A percentile compares a stretch with the other conserved stretches of the same genome.
These are phyloP conservation scores for Siniperca scherzeri DNA, from an alignment of 2,797 vertebrate species.

Conservation along the genomic window DNA sequence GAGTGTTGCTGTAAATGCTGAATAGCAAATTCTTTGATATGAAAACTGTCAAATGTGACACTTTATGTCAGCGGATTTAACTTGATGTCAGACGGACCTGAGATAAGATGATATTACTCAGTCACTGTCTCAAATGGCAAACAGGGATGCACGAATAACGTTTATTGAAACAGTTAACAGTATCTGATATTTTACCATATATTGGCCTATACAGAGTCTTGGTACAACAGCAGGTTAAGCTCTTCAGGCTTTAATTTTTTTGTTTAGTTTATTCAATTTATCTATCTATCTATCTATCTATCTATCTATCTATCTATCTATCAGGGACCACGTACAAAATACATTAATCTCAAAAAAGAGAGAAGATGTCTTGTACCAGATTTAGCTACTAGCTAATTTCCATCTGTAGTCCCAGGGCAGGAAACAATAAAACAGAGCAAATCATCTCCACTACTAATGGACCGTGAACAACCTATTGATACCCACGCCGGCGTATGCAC, in stretches of 20 bases:
- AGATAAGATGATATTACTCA: background rate
- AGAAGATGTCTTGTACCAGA: too few relatives aligned
- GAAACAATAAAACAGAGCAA: too few relatives aligned
- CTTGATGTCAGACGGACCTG: background rate
- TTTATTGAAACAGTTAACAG: background rate
- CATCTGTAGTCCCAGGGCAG: too few relatives aligned
- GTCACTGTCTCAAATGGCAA: background rate
- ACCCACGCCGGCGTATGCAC: too few relatives aligned
- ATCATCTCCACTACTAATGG: too few relatives aligned
- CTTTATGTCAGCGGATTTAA: background rate
- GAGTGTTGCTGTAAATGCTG: background rate
- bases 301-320: too few relatives aligned
- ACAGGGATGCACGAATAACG: background rate
- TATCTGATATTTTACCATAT: background rate
- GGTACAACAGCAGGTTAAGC: background rate
- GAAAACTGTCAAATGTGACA: background rate
- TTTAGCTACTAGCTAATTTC: too few relatives aligned
- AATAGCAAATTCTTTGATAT: background rate
- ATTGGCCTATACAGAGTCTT: background rate
- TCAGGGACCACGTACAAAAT: too few relatives aligned
- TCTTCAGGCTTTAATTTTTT: background rate
- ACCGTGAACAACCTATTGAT: too few relatives aligned
- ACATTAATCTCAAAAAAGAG: too few relatives aligned
- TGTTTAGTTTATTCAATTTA: too few relatives aligned
- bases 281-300: too few relatives aligned